Evolutionary conservation across 1,140 invertebrate genomes (phyloP).

Genomic region (Apis laboriosa): DNA sequence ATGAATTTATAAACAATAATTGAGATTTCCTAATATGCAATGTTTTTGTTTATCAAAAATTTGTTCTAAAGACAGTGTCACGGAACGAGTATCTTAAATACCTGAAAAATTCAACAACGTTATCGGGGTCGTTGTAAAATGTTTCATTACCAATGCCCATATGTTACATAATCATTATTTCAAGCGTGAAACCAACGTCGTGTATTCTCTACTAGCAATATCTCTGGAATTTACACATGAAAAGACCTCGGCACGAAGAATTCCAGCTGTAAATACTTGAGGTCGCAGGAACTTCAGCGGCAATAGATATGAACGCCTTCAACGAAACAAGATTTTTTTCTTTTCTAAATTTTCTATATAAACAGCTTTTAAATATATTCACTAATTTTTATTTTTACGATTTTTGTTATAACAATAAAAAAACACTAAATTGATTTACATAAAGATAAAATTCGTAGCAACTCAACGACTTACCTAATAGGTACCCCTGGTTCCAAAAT

Average conservation of each 20-base stretch:
- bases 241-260: slow-evolving; percentile 68
- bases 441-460: not conserved
- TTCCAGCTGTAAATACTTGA: slow-evolving; percentile 47
- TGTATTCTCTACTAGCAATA: slow-evolving; percentile 54
- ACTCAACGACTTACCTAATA: slow-evolving; percentile 15
- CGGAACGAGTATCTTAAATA: not conserved
- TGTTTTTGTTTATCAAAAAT: not conserved
- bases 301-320: not conserved
- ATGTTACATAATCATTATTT: slow-evolving; percentile 50
- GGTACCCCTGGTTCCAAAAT: not conserved
- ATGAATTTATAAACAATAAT: not conserved
- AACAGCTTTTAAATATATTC: not conserved
- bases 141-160: slow-evolving; percentile 23
- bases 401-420: not conserved
- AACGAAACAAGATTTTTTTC: not conserved
- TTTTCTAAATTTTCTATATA: not conserved
- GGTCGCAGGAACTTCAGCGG: not conserved
- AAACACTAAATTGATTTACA: too few relatives aligned
- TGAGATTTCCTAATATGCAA: not conserved
- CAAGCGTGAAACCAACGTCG: slow-evolving; percentile 26
- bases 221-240: slow-evolving; percentile 73
- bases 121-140: slow-evolving; percentile 49
- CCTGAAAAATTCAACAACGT: slow-evolving; percentile 36
- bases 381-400: not conserved
- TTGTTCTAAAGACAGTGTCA: not conserved